These are phyloP conservation scores for Callospermophilus lateralis DNA, from an alignment of 2,113 vertebrate genomes.

Conservation along the genomic window DNA sequence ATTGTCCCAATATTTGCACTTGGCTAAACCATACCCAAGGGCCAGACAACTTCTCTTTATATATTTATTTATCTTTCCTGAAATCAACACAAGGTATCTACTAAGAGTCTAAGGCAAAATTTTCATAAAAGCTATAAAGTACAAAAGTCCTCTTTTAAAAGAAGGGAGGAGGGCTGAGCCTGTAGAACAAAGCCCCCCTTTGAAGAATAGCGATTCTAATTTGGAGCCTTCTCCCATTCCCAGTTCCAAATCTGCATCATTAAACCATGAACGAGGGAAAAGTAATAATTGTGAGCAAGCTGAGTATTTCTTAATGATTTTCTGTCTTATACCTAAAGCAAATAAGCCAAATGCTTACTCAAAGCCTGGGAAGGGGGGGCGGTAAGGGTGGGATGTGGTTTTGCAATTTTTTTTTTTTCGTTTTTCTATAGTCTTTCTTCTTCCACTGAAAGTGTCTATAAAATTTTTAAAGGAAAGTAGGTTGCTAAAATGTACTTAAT, in stretches of 20 bases:
- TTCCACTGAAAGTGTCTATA: slow-evolving; percentile 98
- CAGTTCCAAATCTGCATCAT: slow-evolving; percentile 83
- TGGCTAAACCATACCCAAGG: slow-evolving; percentile 83
- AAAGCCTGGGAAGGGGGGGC: slow-evolving; percentile 56
- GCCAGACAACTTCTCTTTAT: slow-evolving; percentile 75
- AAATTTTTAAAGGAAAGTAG: slow-evolving; percentile 99
- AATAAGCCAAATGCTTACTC: slow-evolving; percentile 85
- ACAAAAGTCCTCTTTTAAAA: slow-evolving; percentile 73
- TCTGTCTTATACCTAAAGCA: slow-evolving; percentile 85
- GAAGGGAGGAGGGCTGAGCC: slow-evolving; percentile 52
- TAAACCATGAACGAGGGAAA: slow-evolving; percentile 77
- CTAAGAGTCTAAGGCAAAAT: slow-evolving; percentile 75
- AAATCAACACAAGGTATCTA: slow-evolving; percentile 52
- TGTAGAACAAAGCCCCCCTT: slow-evolving; percentile 79
- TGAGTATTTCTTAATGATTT: slow-evolving; percentile 84
- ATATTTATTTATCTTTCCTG: slow-evolving; percentile 81
- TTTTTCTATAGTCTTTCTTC: slow-evolving; percentile 94
- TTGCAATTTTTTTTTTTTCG: slow-evolving; percentile 90
- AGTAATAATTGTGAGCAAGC: slow-evolving; percentile 82
- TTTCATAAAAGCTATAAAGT: slow-evolving; percentile 75
- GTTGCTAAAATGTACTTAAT: slow-evolving; percentile 99
- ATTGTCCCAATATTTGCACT: slow-evolving; percentile 83
- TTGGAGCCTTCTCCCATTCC: slow-evolving; percentile 70
- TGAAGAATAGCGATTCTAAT: slow-evolving; percentile 69
- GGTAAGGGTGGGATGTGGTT: slow-evolving; percentile 73